Base-by-base conservation (phyloP, 1,140 invertebrate genomes). In the Portunus trituberculatus region DNA sequence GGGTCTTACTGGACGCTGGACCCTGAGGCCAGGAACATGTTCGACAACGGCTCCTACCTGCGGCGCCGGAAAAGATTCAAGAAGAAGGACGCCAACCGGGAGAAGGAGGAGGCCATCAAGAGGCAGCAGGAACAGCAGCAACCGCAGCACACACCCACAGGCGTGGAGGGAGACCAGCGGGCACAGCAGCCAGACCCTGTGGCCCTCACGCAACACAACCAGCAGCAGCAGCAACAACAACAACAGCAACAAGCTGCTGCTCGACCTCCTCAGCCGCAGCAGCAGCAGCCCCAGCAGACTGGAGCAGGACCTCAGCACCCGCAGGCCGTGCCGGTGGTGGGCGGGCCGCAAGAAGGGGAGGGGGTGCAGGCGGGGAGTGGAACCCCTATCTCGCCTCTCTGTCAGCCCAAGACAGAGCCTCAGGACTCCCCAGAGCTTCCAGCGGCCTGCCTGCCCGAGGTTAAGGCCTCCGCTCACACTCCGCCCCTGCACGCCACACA, bases 1-100 rank as follows among this genome's bases (percentile, higher is more conserved):
- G 99, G 99, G 1, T 99, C 98, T 96, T 99, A 99, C 97, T 99
- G 99, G 99, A 99, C 99, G 0, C 97, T 99, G 45, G 99, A 99
- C 97, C 99, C 99, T 0, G 99, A 99, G 96, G 99, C 98, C 84
- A 99, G 99, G 96, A 99, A 99, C 97, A 99, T 99, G 99, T 99
- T 99, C 97, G 99, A 99, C 96, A 99, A 99, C 96, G 99, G 99
- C 0, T 99, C 98, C 14, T 99, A 99, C 97, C 97, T 99, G 95
- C 97, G 99, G n/a, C 97, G 99, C 14, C 97, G 99, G 59, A 97
- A 99, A 95, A 98, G 99, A 4, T 99, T 99, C 97, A 99, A 99
- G 97, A 99, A 99, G 97, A 99, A 99, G 97, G 99, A 99, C 97
- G 98, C 98, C 0, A 96, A 98, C 31, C 98, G 98, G 0, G 96